These are phyloP conservation scores for Pterocles orientalis DNA, from an alignment of 2,113 vertebrate species.

Conservation along the genomic window DNA sequence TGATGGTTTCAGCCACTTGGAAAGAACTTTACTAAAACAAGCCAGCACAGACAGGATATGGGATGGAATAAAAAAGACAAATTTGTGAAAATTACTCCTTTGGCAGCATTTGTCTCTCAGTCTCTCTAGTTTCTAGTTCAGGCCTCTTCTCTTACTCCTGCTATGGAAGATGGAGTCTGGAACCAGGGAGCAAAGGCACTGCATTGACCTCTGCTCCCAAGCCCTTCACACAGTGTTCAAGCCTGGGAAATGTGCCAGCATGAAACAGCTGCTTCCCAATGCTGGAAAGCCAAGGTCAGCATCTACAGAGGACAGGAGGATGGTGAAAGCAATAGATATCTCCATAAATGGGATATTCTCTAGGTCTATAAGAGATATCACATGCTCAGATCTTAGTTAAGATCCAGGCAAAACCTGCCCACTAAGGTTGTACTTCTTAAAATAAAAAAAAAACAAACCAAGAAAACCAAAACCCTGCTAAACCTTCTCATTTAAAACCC, in stretches of 20 bases:
- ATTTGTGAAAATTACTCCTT: neutral
- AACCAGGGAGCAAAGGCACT: neutral
- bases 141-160: neutral
- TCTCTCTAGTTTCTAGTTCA: neutral
- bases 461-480: fast-evolving
- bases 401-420: neutral
- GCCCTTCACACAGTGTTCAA: neutral
- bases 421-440: neutral
- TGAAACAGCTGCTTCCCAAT: neutral
- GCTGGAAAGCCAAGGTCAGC: neutral
- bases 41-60: neutral
- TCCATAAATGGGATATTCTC: neutral
- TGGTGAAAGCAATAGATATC: neutral
- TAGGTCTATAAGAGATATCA: fast-evolving
- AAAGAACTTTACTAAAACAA: neutral
- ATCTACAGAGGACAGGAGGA: neutral
- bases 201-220: neutral
- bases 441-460: neutral
- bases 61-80: neutral
- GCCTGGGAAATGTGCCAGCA: slow-evolving; percentile 7
- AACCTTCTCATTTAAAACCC: neutral
- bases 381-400: neutral
- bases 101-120: neutral
- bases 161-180: neutral
- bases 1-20: neutral